phyloP scores from a whole-genome alignment of 2,888 invertebrate species.

The Lagria hirta region DNA sequence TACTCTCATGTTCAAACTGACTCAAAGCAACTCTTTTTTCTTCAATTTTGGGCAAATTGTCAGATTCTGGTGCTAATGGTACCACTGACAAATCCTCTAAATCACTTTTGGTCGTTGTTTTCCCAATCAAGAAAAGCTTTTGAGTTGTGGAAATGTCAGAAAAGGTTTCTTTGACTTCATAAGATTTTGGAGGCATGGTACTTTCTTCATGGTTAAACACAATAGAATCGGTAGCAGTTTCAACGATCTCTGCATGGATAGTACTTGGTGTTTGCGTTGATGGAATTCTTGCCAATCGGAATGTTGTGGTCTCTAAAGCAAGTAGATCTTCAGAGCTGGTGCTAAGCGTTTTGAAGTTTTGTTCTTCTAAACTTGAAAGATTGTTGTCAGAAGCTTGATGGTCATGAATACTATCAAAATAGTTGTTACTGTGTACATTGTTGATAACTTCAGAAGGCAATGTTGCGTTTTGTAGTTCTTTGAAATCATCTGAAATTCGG shows the following conservation, averaged over 20 bases:
- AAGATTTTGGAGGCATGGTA: too few species aligned
- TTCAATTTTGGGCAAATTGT: conserved; percentile 30
- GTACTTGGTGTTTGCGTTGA: conserved; percentile 26
- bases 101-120: conserved; percentile 28
- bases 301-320: conserved; percentile 51
- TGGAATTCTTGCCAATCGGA: conserved; percentile 17
- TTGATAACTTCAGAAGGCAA: conserved; percentile 45
- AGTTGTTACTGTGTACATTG: conserved; percentile 47
- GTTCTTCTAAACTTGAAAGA: too few species aligned
- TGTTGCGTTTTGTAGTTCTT: conserved; percentile 3
- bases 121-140: conserved; percentile 40
- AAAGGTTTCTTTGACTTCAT: conserved; percentile 45
- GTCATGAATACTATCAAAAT: conserved; percentile 35
- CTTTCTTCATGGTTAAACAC: conserved; percentile 25
- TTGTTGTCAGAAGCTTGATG: conserved; percentile 10
- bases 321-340: conserved; percentile 50
- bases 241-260: conserved; percentile 40
- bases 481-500: conserved; percentile 18
- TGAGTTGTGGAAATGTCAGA: conserved; percentile 46
- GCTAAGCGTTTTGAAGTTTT: too few species aligned
- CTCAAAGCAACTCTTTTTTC: conserved; percentile 27
- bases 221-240: conserved; percentile 40
- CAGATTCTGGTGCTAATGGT: conserved; percentile 34
- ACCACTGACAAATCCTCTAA: conserved; percentile 40
- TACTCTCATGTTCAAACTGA: conserved; percentile 33